Conservation (phyloP, 2,113 vertebrate genomes). For the Amphilophus citrinellus region DNA sequence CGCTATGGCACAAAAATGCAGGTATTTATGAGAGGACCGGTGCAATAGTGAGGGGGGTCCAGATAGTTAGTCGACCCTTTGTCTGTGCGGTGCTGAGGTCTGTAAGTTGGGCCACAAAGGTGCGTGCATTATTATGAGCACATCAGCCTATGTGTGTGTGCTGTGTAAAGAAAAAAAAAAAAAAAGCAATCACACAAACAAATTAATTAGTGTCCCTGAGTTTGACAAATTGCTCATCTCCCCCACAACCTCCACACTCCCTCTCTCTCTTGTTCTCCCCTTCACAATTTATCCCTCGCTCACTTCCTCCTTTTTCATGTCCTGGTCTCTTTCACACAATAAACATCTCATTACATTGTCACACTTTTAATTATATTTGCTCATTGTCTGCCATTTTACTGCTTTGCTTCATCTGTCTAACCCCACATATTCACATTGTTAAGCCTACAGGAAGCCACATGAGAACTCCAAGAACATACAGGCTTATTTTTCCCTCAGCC, state of each 20-base stretch:
- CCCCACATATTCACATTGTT: conserved; percentile 6
- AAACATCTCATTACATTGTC: conserved; percentile 80
- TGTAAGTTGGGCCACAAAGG: conserved; percentile 30
- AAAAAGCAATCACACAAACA: conserved; percentile 86
- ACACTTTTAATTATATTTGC: conserved; percentile 77
- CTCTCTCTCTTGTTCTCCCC: neutral
- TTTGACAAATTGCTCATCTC: conserved; percentile 81
- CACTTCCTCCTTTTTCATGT: conserved; percentile 27
- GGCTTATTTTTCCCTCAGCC: conserved; percentile 20
- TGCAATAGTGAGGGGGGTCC: conserved; percentile 10
- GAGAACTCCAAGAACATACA: neutral
- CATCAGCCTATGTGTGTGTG: conserved; percentile 11
- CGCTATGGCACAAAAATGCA: conserved; percentile 11
- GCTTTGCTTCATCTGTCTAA: conserved; percentile 48
- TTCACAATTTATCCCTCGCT: conserved; percentile 29
- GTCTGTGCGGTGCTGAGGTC: conserved; percentile 13
- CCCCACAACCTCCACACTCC: conserved; percentile 26
- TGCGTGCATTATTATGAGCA: neutral
- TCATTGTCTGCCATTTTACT: conserved; percentile 50
- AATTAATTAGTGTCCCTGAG: conserved; percentile 83
- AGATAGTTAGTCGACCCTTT: conserved; percentile 37
- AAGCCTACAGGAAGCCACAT: conserved; percentile 12
- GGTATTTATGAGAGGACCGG: neutral
- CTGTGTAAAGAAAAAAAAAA: conserved; percentile 41
- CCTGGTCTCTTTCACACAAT: conserved; percentile 58